Conservation (phyloP, 2,113 vertebrate genomes). For the Pholis gunnellus region DNA sequence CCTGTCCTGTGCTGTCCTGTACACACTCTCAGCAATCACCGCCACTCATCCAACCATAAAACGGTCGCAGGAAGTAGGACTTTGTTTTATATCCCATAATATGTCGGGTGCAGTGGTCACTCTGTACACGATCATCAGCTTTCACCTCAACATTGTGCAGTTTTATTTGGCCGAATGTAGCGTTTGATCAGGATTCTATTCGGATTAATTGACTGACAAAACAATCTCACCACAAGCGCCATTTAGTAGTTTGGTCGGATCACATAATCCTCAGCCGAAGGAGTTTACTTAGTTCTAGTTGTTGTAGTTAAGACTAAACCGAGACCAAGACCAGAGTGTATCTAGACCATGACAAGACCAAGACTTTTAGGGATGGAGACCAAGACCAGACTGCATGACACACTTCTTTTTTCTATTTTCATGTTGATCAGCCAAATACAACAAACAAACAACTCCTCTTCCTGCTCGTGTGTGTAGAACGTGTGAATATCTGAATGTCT, state of each 20-base stretch:
- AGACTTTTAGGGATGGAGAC: too few relatives aligned
- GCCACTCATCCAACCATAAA: conserved; percentile 42
- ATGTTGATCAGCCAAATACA: not conserved
- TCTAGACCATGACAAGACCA: too few relatives aligned
- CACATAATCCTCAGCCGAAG: not conserved
- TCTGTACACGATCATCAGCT: conserved; percentile 33
- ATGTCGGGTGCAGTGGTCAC: conserved; percentile 14
- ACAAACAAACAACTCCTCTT: not conserved
- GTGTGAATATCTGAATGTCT: not conserved
- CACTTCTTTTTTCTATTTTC: not conserved
- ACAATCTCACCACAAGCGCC: not conserved
- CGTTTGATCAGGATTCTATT: conserved; percentile 13
- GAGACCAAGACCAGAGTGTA: too few relatives aligned
- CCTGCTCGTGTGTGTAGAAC: not conserved
- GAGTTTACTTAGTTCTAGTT: not conserved
- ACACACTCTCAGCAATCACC: conserved; percentile 48
- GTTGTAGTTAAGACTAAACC: too few relatives aligned
- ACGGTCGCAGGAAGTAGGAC: not conserved
- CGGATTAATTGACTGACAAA: conserved; percentile 22
- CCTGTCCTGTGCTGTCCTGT: conserved; percentile 61
- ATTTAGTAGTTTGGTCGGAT: not conserved
- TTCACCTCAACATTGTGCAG: not conserved
- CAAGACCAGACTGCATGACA: too few relatives aligned
- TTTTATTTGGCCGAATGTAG: not conserved
- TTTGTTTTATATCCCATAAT: conserved; percentile 31